Base-by-base conservation (phyloP, 2,113 vertebrate genomes). In the Mastomys natalensis region DNA sequence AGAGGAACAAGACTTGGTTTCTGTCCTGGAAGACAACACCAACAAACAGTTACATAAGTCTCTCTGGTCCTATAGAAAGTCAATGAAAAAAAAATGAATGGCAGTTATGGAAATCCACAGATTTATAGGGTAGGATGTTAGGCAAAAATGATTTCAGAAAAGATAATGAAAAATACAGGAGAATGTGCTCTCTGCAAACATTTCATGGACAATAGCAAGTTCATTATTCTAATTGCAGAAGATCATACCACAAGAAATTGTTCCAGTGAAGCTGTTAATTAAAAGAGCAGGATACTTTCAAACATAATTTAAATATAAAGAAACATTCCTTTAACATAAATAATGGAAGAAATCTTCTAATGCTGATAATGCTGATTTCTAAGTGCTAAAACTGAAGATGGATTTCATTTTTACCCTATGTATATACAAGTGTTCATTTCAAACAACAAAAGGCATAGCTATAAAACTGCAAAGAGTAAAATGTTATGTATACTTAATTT, bases 381-480 rank as follows among this genome's bases (percentile, higher is more conserved):
- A 78, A 84, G 7, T 48, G 13, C 45, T 90, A 4, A 16, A 7
- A 58, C 9, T 64, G 58, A 4, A 68, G 26, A 7, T 21, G 1
- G 12, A 3, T 92, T 95, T 88, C 11, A 70, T 88, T 93, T 95
- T 95, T 85, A 58, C 8, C 1, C 2, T 87, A 4, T 68, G 19
- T 62, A 0, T 53, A 40, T 66, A 29, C 2, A 40, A 66, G 21
- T 70, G 16, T 72, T 31, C 16, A 88, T 55, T 88, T 76, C 19
- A 82, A 85, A 90, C 5, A 91, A 88, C 76, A n/a, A 7, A 85
- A 21, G 10, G 0, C 24, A 40, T 48, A 9, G 58, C 5, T 51
- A 82, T 51, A 87, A 88, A 94, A 48, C 45, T 16, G 60, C 29
- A 89, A 89, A 93, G 34, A n/a, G 11, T 43, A 91, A 45, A 89